A percentile compares a stretch with the other conserved stretches of the same genome.
These are phyloP conservation scores for Cerastis leucographa DNA, from an alignment of 2,888 invertebrate genomes.

Conservation along the genomic window DNA sequence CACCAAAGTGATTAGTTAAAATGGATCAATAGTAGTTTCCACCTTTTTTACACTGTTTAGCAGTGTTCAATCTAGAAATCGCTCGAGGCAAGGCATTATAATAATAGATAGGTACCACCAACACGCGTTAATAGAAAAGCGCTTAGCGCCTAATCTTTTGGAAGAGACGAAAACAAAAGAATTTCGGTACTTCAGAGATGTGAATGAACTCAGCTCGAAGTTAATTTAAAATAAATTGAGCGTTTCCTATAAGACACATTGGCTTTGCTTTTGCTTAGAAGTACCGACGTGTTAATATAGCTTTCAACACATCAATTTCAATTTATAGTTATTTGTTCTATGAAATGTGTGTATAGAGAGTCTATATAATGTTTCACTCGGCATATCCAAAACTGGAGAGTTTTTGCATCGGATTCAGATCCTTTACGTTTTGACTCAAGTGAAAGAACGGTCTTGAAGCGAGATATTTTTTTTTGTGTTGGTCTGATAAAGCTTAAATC, in stretches of 20 bases:
- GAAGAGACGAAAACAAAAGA: constrained; percentile 6
- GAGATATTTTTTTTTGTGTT: neutral
- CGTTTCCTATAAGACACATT: constrained; percentile 18
- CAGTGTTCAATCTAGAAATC: neutral
- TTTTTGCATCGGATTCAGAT: neutral
- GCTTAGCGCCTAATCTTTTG: neutral
- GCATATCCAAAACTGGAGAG: neutral
- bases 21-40: neutral
- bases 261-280: constrained; percentile 22
- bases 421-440: neutral
- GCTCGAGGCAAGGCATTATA: neutral
- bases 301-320: constrained; percentile 6
- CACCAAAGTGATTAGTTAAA: too few relatives aligned
- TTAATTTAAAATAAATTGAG: constrained; percentile 39
- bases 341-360: neutral
- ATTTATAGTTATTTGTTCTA: neutral
- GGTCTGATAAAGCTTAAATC: neutral
- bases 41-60: neutral
- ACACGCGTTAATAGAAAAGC: neutral
- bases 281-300: neutral
- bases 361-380: neutral
- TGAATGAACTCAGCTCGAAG: constrained; percentile 9
- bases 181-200: constrained; percentile 5
- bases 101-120: neutral
- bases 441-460: neutral